phyloP scores from a whole-genome alignment of 1,140 invertebrate genomes.

The Aphelenchoides besseyi region DNA sequence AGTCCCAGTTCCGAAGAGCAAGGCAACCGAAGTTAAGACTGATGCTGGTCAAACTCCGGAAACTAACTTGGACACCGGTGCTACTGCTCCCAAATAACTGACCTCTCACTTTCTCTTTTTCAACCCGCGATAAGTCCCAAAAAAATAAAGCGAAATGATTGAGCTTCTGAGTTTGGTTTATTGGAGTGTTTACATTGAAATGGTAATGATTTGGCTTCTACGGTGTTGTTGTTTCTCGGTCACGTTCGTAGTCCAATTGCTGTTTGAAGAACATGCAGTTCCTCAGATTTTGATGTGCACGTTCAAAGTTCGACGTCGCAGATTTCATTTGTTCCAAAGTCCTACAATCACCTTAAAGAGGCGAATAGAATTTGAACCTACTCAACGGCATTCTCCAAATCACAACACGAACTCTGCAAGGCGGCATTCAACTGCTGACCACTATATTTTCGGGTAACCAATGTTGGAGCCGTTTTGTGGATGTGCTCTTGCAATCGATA shows the following conservation, averaged over 20 bases:
- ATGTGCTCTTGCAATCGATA: conserved; percentile 66
- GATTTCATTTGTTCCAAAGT: conserved; percentile 64
- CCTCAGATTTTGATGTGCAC: conserved; percentile 64
- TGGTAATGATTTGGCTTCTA: too few relatives aligned
- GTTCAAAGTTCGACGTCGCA: conserved; percentile 63
- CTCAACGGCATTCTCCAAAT: conserved; percentile 52
- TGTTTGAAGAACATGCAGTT: conserved; percentile 66
- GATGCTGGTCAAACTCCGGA: too few relatives aligned
- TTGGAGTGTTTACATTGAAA: too few relatives aligned
- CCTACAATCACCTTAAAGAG: conserved; percentile 51
- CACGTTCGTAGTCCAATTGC: conserved; percentile 65
- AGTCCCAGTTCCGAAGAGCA: too few relatives aligned
- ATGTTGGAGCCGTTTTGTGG: conserved; percentile 64
- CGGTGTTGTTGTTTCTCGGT: background rate
- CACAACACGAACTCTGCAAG: conserved; percentile 50
- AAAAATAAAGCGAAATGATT: too few relatives aligned
- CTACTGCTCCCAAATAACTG: too few relatives aligned
- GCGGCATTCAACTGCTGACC: conserved; percentile 34
- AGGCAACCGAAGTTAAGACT: too few relatives aligned
- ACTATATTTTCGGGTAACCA: conserved; percentile 64
- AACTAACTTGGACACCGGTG: too few relatives aligned
- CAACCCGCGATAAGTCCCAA: too few relatives aligned
- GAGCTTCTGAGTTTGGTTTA: too few relatives aligned
- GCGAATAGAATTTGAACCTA: conserved; percentile 24
- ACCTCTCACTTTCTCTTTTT: too few relatives aligned